Conservation (phyloP, 2,797 vertebrate genomes). For the Carduelis carduelis region DNA sequence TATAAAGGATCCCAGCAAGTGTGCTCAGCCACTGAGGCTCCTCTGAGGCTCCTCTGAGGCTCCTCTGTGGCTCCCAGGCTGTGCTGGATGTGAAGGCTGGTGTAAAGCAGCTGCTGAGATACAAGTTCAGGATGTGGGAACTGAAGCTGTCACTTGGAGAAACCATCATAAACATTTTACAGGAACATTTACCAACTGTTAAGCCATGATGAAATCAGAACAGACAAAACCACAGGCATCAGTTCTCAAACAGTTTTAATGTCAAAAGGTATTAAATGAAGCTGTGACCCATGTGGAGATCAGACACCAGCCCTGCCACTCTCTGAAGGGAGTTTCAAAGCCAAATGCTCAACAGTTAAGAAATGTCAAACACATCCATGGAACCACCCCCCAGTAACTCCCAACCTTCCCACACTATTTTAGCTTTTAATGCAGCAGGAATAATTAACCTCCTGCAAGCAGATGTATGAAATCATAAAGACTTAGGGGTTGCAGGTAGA, state of each 20-base stretch:
- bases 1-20: background rate
- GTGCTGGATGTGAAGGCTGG: background rate
- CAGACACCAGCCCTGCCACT: background rate
- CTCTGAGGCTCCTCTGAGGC: background rate
- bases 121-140: background rate
- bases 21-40: background rate
- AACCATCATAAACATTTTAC: conserved; percentile 3
- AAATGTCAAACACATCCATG: background rate
- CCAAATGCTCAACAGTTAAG: background rate
- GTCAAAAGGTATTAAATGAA: conserved; percentile 42
- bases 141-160: background rate
- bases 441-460: background rate
- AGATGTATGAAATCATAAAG: background rate
- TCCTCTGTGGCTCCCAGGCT: background rate
- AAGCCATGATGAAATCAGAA: conserved; percentile 4
- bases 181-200: background rate
- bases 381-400: background rate
- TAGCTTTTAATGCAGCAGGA: background rate
- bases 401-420: background rate
- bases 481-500: background rate
- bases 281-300: conserved; percentile 1
- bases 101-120: background rate
- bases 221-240: conserved; percentile 32
- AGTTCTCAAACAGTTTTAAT: background rate
- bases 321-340: background rate